Evolutionary conservation across 2,113 vertebrate genomes (phyloP).

Genomic region (Corydoras maculifer): DNA sequence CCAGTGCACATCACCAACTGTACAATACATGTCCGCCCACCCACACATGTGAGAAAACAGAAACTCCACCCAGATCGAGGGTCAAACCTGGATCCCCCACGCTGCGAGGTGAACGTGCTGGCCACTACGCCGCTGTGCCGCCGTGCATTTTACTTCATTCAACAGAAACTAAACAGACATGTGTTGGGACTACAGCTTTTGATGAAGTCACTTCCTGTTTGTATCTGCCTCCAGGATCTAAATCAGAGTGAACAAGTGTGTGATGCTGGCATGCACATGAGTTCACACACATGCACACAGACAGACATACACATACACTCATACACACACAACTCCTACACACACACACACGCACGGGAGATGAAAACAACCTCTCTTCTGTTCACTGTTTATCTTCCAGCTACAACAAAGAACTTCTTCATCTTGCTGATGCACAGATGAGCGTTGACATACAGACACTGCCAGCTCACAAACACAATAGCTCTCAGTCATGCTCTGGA

Average conservation of each 20-base stretch:
- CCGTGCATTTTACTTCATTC: too few species aligned
- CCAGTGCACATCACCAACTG: too few species aligned
- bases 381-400: neutral
- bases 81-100: too few species aligned
- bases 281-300: conserved; percentile 8
- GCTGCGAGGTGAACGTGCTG: too few species aligned
- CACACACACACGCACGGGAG: neutral
- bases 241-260: neutral
- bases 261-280: neutral
- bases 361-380: conserved; percentile 11
- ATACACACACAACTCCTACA: neutral
- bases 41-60: too few species aligned
- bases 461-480: neutral
- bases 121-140: too few species aligned
- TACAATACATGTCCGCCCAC: too few species aligned
- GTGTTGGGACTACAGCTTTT: too few species aligned
- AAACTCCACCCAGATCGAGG: too few species aligned
- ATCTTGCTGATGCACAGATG: neutral
- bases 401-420: conserved; percentile 14
- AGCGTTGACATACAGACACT: neutral
- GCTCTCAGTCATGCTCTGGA: neutral
- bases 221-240: neutral
- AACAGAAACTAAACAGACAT: too few species aligned
- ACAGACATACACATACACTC: conserved; percentile 2
- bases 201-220: too few species aligned